Evolutionary conservation across 2,888 invertebrate genomes (phyloP).

Genomic region (Drosophila kambysellisi): DNA sequence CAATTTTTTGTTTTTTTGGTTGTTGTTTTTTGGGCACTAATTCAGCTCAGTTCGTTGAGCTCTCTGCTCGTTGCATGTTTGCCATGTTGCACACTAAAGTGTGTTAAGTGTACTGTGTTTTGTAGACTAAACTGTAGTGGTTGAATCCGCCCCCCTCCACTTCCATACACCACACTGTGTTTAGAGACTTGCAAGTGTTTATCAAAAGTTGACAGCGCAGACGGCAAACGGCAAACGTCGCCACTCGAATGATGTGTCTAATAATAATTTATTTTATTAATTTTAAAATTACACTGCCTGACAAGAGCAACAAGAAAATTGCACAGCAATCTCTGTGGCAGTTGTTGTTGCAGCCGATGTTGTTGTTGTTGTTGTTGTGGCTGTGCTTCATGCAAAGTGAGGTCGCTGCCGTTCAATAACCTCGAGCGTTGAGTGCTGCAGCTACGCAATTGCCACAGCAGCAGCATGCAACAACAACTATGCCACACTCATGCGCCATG

Average conservation of each 20-base stretch:
- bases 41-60: constrained; percentile 17
- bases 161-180: constrained; percentile 22
- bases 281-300: constrained; percentile 75
- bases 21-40: constrained; percentile 3
- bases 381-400: constrained; percentile 75
- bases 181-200: constrained; percentile 58
- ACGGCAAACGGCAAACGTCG: constrained; percentile 1
- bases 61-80: constrained; percentile 27
- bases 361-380: constrained; percentile 24
- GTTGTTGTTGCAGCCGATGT: constrained; percentile 14
- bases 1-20: background rate
- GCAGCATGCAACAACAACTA: constrained; percentile 59
- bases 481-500: constrained; percentile 49
- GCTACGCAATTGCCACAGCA: constrained; percentile 74
- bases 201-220: constrained; percentile 57
- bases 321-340: constrained; percentile 56
- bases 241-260: constrained; percentile 63
- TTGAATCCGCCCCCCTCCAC: background rate
- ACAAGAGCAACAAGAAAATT: constrained; percentile 77
- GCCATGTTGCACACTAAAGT: constrained; percentile 38
- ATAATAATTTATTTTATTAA: constrained; percentile 81
- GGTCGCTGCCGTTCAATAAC: constrained; percentile 84
- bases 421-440: constrained; percentile 60
- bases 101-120: constrained; percentile 51
- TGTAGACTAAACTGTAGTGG: background rate